Evolutionary conservation across 1,140 invertebrate genomes (phyloP).

Genomic region (Bombus terrestris): DNA sequence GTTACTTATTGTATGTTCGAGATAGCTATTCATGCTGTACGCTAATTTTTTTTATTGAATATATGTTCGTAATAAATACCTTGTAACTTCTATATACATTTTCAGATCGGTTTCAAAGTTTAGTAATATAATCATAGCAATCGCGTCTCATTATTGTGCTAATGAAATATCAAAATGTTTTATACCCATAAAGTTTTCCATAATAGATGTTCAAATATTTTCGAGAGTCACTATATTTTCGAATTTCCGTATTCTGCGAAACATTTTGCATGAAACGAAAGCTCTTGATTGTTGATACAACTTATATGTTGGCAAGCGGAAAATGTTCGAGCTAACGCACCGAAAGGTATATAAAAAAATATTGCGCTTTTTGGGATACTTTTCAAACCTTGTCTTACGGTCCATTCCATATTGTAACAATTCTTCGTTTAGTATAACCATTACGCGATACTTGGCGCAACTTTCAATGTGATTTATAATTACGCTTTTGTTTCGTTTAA

Average conservation of each 20-base stretch:
- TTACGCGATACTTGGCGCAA: not conserved
- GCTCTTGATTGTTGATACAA: conserved; percentile 38
- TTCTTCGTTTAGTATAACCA: not conserved
- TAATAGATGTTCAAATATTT: not conserved
- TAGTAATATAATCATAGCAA: too few relatives aligned
- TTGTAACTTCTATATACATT: too few relatives aligned
- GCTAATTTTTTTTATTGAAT: too few relatives aligned
- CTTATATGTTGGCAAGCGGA: conserved; percentile 12
- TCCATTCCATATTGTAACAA: not conserved
- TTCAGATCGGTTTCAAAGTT: too few relatives aligned
- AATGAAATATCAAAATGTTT: too few relatives aligned
- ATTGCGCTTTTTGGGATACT: not conserved
- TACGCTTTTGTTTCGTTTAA: not conserved
- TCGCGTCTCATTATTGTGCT: too few relatives aligned
- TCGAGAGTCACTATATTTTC: not conserved
- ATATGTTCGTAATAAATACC: too few relatives aligned
- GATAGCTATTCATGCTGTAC: too few relatives aligned
- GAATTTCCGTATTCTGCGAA: conserved; percentile 23
- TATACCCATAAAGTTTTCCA: too few relatives aligned
- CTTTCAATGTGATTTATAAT: not conserved
- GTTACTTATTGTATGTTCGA: too few relatives aligned
- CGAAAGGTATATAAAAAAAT: not conserved
- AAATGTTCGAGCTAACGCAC: conserved; percentile 30
- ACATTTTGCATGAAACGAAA: conserved; percentile 11
- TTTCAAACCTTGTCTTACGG: not conserved